Base-by-base conservation (phyloP, 2,113 vertebrate genomes). In the Hippocampus barbouri region DNA sequence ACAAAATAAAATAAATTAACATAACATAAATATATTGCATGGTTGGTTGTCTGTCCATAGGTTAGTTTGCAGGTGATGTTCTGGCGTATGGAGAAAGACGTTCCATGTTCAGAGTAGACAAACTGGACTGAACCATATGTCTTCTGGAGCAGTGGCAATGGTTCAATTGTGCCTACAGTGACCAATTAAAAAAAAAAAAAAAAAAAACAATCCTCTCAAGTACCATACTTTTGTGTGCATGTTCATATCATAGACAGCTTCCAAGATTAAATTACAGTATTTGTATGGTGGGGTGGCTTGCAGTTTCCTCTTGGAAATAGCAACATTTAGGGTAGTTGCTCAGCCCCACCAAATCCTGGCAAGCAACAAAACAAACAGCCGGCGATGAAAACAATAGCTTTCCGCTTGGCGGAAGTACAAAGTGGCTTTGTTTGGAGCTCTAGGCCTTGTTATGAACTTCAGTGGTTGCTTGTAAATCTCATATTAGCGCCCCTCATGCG, bases 401-500 rank as follows among this genome's bases (percentile, higher is more conserved):
- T 66, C 41, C 40, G 40, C 64, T 25, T 66, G 64, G 43, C 23
- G 23, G n/a, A 25, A 23, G 64, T 47, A 47, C 43, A 66, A 66
- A 25, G 64, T 94, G 83, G 93, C 93, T 81, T 79, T 62, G 75
- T 72, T 76, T 6, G 2, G 64, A 72, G 70, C 78, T 78, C 25
- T 71, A 78, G 76, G 75, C 72, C 73, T 75, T 60, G 82, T 85
- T 73, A 83, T 78, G 76, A 85, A 86, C 73, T 85, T 83, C 60
- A 57, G 77, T 67, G 38, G 73, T 30, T 45, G 75, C 70, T 77
- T 75, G 73, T 79, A 68, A 82, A 79, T 74, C 71, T 82, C 68
- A 74, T 56, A 77, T 77, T 68, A 71, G 67, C 56, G 30, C 54
- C 65, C 69, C 76, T 79, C 61, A 76, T 80, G 30, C 57, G 43